A percentile compares a stretch with the other conserved stretches of the same genome.
Conservation (phyloP, 2,113 vertebrate species). For the Equus quagga region DNA sequence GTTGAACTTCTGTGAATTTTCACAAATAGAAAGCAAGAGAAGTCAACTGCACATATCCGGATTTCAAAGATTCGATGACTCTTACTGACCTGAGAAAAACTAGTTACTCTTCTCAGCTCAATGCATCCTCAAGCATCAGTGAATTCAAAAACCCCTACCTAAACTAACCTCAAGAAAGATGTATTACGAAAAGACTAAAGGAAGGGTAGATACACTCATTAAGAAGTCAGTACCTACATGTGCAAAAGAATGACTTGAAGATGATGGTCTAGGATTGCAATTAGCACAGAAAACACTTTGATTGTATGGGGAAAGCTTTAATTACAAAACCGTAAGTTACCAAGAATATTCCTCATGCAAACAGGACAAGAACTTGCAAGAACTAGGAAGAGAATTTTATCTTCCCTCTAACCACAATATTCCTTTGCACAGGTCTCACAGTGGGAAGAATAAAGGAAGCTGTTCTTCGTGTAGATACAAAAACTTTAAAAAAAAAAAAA, state of each 20-base stretch:
- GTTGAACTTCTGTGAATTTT: background rate
- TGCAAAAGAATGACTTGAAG: slow-evolving; percentile 25
- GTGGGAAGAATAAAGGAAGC: background rate
- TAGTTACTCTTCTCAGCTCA: background rate
- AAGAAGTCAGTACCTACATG: background rate
- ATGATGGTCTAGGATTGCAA: background rate
- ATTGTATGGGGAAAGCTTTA: slow-evolving; percentile 15
- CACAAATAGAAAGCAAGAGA: slow-evolving; percentile 1
- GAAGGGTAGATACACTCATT: background rate
- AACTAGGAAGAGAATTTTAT: background rate
- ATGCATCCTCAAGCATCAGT: background rate
- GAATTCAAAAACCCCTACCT: background rate
- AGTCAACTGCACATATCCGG: background rate
- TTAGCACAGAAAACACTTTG: background rate
- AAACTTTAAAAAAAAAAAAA: background rate
- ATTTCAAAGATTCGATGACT: slow-evolving; percentile 27
- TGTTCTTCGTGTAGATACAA: background rate
- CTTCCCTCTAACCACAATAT: background rate
- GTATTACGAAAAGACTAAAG: background rate
- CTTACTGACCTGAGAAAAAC: background rate
- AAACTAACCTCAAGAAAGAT: slow-evolving; percentile 5
- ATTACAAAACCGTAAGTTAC: background rate
- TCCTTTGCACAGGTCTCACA: background rate
- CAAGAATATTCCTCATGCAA: background rate
- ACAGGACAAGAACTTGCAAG: background rate